phyloP scores from a whole-genome alignment of 2,797 vertebrate species.

The Emys orbicularis region DNA sequence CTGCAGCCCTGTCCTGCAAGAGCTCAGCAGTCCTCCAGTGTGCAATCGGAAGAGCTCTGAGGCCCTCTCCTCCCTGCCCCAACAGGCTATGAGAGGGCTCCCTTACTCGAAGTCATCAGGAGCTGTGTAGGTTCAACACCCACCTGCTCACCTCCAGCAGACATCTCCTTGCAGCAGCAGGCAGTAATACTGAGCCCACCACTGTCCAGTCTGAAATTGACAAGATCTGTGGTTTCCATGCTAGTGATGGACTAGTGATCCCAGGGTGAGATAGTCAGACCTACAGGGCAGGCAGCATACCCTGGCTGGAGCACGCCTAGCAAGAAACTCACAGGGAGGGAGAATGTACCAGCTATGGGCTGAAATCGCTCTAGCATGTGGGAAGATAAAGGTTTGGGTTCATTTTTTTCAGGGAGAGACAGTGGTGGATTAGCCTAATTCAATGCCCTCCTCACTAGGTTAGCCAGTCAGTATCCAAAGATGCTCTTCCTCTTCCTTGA shows the following conservation, averaged over 20 bases:
- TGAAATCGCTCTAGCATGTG: not conserved
- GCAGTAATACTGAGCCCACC: not conserved
- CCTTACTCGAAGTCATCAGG: not conserved
- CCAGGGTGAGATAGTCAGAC: not conserved
- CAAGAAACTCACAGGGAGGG: not conserved
- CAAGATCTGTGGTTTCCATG: not conserved
- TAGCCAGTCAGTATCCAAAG: too few species aligned
- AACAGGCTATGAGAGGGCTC: not conserved
- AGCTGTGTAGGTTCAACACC: not conserved
- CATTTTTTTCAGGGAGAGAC: not conserved
- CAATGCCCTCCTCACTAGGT: too few species aligned
- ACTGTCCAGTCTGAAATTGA: not conserved
- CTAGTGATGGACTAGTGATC: not conserved
- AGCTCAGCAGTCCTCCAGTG: accelerated
- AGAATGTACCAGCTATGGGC: not conserved
- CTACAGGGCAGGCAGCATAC: accelerated
- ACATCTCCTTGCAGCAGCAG: not conserved
- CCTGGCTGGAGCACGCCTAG: accelerated
- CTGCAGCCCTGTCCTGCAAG: not conserved
- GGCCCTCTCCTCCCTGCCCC: accelerated
- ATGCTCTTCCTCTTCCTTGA: too few species aligned
- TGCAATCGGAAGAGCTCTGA: not conserved
- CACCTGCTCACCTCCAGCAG: not conserved
- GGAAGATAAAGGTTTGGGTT: not conserved
- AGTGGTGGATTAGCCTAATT: not conserved